Conservation (phyloP, 2,888 invertebrate species). For the Latheticus oryzae region DNA sequence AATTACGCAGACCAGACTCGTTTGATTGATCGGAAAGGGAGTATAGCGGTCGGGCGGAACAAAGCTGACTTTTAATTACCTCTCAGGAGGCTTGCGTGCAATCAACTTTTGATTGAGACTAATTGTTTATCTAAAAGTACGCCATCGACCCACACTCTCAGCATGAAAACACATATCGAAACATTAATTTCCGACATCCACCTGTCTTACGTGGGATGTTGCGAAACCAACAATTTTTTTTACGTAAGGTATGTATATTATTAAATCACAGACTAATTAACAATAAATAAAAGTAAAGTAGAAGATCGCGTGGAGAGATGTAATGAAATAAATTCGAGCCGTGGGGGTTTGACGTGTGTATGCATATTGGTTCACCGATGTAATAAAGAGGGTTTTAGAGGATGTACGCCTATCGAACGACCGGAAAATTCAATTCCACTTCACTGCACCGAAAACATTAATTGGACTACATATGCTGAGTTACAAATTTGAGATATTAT, state of each 20-base stretch:
- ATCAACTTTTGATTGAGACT: slow-evolving; percentile 44
- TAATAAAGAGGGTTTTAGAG: slow-evolving; percentile 31
- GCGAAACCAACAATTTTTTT: background rate
- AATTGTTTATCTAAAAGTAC: slow-evolving; percentile 41
- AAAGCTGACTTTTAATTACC: slow-evolving; percentile 51
- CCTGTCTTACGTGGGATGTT: slow-evolving; percentile 19
- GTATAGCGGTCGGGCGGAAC: slow-evolving; percentile 40
- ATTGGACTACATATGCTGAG: too few species aligned
- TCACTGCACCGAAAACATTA: too few species aligned
- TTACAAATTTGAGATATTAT: too few species aligned
- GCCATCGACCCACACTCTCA: slow-evolving; percentile 33
- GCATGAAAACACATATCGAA: slow-evolving; percentile 23
- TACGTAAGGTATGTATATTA: background rate
- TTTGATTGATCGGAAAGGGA: slow-evolving; percentile 44
- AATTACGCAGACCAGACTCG: slow-evolving; percentile 42
- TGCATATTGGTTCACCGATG: slow-evolving; percentile 25
- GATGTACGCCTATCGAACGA: slow-evolving; percentile 31
- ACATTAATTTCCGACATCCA: slow-evolving; percentile 23
- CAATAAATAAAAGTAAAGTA: slow-evolving; percentile 58
- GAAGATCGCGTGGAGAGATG: slow-evolving; percentile 54
- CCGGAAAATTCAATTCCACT: too few species aligned
- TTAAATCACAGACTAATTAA: slow-evolving; percentile 55
- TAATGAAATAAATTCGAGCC: slow-evolving; percentile 57
- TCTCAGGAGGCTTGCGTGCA: slow-evolving; percentile 48
- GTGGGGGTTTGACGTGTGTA: slow-evolving; percentile 44